Conservation (phyloP, 2,888 invertebrate species). For the Arctia plantaginis region DNA sequence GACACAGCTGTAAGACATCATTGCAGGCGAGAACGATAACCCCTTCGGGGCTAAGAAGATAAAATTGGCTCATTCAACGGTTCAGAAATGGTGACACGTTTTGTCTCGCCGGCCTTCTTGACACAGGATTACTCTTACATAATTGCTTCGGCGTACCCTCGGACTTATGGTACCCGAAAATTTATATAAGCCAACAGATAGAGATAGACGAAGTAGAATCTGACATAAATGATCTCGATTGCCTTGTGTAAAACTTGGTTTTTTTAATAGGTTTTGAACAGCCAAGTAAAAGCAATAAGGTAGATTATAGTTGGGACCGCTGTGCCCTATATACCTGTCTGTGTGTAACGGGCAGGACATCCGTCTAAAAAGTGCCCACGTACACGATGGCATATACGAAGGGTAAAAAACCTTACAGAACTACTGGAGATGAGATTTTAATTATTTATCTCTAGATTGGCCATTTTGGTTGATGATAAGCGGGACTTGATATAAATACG, state of each 20-base stretch:
- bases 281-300: conserved; percentile 16
- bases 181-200: too few species aligned
- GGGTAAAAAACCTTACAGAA: conserved; percentile 28
- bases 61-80: background rate
- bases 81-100: background rate
- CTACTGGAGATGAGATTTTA: conserved; percentile 30
- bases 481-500: conserved; percentile 1
- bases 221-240: background rate
- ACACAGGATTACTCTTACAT: background rate
- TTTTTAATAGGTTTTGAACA: conserved; percentile 45
- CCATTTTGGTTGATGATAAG: background rate
- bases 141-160: too few species aligned
- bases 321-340: conserved; percentile 69
- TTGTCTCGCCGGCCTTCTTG: background rate
- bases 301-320: conserved; percentile 49
- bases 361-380: conserved; percentile 53
- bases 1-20: too few species aligned
- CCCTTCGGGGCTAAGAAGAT: too few species aligned
- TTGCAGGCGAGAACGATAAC: background rate
- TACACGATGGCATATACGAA: conserved; percentile 22
- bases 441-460: conserved; percentile 5
- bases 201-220: background rate
- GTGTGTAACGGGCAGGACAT: conserved; percentile 70
- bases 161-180: too few species aligned
- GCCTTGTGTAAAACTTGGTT: conserved; percentile 27